Conservation (phyloP, 2,113 vertebrate genomes). For the Spea multiplicata region DNA sequence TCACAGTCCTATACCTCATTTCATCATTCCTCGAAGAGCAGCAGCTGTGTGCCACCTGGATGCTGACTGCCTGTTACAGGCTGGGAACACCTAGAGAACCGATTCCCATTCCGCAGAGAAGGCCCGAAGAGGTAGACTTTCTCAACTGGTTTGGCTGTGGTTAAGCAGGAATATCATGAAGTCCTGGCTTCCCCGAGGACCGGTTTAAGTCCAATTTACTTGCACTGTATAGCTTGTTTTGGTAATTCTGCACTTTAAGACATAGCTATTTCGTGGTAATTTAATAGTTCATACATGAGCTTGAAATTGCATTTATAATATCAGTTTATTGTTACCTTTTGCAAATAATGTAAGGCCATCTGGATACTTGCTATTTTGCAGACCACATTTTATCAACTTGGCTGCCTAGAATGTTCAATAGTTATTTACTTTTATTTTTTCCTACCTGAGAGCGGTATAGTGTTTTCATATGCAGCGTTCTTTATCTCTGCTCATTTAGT, state of each 20-base stretch:
- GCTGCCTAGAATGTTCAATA: too few relatives aligned
- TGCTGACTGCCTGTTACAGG: background rate
- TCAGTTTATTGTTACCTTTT: too few relatives aligned
- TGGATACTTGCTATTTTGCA: too few relatives aligned
- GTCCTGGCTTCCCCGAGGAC: background rate
- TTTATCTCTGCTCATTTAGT: too few relatives aligned
- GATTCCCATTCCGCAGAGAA: background rate
- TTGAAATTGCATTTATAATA: background rate
- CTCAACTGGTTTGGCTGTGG: background rate
- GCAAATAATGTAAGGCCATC: too few relatives aligned
- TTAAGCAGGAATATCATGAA: background rate
- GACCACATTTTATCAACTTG: too few relatives aligned
- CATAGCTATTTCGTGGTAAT: background rate
- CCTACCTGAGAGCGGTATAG: too few relatives aligned
- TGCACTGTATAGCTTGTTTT: background rate
- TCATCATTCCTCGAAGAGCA: background rate
- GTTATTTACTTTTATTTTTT: too few relatives aligned
- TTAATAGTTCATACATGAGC: background rate
- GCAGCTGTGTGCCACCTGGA: background rate
- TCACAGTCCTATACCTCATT: background rate
- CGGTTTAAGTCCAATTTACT: background rate
- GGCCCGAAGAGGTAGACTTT: background rate
- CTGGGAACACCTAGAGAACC: background rate
- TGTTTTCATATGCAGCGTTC: too few relatives aligned
- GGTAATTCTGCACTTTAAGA: background rate